Evolutionary conservation across 2,113 vertebrate genomes (phyloP).

Genomic region (Apteryx owenii): DNA sequence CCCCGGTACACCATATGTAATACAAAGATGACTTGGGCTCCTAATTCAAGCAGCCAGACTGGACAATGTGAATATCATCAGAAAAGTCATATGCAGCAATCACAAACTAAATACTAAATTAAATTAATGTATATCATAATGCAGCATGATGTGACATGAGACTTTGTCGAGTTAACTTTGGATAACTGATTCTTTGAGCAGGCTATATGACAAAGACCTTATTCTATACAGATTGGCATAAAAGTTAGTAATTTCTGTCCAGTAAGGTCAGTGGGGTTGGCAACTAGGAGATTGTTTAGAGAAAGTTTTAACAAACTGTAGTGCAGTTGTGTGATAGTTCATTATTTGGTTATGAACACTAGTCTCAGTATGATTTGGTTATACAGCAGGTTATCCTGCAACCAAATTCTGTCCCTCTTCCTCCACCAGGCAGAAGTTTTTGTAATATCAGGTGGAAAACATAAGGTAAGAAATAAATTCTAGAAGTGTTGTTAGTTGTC

Average conservation of each 20-base stretch:
- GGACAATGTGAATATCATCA: neutral
- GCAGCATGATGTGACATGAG: neutral
- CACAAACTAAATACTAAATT: neutral
- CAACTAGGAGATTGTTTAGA: neutral
- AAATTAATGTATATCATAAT: neutral
- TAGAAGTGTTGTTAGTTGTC: neutral
- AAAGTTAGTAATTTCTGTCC: neutral
- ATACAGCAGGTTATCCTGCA: neutral
- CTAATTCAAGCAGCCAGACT: neutral
- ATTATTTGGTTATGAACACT: constrained; percentile 32
- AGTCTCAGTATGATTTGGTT: constrained; percentile 1
- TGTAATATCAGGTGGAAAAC: neutral
- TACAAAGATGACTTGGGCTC: neutral
- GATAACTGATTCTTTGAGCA: neutral
- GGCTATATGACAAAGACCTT: neutral
- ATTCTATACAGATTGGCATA: neutral
- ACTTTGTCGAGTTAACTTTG: neutral
- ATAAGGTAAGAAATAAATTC: neutral
- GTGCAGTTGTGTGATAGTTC: constrained; percentile 1
- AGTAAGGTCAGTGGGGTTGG: neutral
- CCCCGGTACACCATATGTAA: neutral
- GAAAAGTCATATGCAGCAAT: neutral
- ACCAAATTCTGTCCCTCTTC: neutral
- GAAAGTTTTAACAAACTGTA: neutral
- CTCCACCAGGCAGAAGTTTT: neutral